Conservation (phyloP, 2,888 invertebrate species). For the Epirrhoe tristata region DNA sequence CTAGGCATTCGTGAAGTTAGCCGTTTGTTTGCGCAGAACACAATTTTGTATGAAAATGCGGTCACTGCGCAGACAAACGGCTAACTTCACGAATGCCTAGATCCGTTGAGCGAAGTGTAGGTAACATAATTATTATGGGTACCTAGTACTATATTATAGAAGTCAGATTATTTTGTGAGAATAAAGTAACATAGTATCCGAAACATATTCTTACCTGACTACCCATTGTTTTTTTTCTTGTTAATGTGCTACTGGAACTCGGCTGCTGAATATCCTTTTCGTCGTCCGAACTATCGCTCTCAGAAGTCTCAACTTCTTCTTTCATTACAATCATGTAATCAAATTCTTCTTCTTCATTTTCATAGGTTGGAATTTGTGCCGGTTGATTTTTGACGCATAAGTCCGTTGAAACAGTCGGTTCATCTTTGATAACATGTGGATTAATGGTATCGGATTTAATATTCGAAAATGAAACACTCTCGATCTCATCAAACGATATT, state of each 20-base stretch:
- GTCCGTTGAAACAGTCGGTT: not conserved
- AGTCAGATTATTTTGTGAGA: not conserved
- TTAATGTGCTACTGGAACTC: not conserved
- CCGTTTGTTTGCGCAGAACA: too few species aligned
- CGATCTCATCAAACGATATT: not conserved
- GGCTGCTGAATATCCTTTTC: not conserved
- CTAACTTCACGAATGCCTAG: too few species aligned
- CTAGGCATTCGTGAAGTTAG: too few species aligned
- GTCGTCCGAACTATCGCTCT: not conserved
- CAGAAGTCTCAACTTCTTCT: not conserved
- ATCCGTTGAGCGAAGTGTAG: too few species aligned
- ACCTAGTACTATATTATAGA: not conserved
- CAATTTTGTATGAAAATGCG: too few species aligned
- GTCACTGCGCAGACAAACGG: too few species aligned
- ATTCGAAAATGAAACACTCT: not conserved
- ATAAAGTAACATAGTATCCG: not conserved
- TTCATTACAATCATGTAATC: not conserved
- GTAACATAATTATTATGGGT: not conserved
- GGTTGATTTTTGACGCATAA: not conserved
- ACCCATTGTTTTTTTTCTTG: conserved; percentile 19
- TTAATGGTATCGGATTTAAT: not conserved
- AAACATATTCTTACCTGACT: conserved; percentile 24
- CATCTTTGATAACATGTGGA: not conserved
- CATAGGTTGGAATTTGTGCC: not conserved
- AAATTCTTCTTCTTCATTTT: not conserved